phyloP scores from a whole-genome alignment of 1,140 invertebrate genomes.

The Conopomorpha cramerella region DNA sequence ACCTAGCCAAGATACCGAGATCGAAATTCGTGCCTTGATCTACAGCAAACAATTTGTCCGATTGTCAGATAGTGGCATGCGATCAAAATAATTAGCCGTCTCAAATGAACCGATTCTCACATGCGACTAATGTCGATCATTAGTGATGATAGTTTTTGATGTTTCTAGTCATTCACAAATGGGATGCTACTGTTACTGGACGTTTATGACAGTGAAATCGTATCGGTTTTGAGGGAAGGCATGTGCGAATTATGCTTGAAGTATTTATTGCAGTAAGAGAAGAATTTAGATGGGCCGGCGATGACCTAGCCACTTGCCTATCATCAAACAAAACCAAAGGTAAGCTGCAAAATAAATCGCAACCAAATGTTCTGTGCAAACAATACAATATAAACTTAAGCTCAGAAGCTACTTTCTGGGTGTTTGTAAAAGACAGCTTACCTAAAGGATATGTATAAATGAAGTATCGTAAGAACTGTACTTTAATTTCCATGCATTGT shows the following conservation, averaged over 20 bases:
- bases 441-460: no score
- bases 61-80: background rate
- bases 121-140: background rate
- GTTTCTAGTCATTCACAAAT: background rate
- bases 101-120: background rate
- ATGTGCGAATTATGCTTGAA: background rate
- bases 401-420: no score
- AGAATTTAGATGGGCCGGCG: no score
- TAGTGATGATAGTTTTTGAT: background rate
- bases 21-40: background rate
- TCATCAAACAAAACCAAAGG: no score
- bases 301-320: no score
- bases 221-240: background rate
- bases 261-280: background rate
- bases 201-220: background rate
- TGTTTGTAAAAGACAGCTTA: no score
- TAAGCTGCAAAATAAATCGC: no score
- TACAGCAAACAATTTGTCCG: background rate
- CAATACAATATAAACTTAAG: no score
- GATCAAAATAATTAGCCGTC: conserved; percentile 1
- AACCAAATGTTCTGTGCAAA: no score
- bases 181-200: background rate
- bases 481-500: no score
- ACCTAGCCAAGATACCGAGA: background rate
- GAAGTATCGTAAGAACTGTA: no score